These are phyloP conservation scores for Drosophila helvetica DNA, from an alignment of 2,888 invertebrate genomes.

Conservation along the genomic window DNA sequence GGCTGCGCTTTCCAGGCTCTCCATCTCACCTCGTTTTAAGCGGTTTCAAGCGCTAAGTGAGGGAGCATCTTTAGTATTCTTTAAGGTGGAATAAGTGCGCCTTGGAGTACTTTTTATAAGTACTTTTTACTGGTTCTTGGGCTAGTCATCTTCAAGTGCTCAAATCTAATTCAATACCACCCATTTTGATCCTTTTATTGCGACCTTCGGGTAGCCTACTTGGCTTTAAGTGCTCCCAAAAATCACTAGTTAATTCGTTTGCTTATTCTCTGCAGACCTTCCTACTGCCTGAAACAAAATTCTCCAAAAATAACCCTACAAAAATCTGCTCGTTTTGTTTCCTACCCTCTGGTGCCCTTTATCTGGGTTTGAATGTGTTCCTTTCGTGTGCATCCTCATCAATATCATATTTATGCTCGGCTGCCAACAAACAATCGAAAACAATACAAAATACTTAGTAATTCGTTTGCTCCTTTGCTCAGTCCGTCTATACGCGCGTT, in stretches of 20 bases:
- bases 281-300: not conserved
- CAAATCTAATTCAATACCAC: not conserved
- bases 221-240: not conserved
- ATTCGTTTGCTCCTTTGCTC: constrained; percentile 68
- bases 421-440: constrained; percentile 80
- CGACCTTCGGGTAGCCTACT: too few relatives aligned
- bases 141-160: too few relatives aligned
- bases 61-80: not conserved
- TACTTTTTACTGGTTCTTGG: too few relatives aligned
- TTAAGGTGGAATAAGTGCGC: not conserved
- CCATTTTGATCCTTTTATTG: not conserved
- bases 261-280: not conserved
- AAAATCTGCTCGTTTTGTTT: not conserved
- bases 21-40: not conserved
- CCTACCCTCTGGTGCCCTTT: not conserved
- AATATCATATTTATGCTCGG: constrained; percentile 77
- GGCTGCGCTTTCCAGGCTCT: not conserved
- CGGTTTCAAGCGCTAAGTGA: not conserved
- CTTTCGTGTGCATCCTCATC: constrained; percentile 28
- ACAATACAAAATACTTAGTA: constrained; percentile 78
- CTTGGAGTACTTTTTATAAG: too few relatives aligned
- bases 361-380: not conserved
- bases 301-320: not conserved
- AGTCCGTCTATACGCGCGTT: constrained; percentile 23
- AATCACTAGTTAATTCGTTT: not conserved